Base-by-base conservation (phyloP, 1,140 invertebrate genomes). In the Centruroides vittatus region DNA sequence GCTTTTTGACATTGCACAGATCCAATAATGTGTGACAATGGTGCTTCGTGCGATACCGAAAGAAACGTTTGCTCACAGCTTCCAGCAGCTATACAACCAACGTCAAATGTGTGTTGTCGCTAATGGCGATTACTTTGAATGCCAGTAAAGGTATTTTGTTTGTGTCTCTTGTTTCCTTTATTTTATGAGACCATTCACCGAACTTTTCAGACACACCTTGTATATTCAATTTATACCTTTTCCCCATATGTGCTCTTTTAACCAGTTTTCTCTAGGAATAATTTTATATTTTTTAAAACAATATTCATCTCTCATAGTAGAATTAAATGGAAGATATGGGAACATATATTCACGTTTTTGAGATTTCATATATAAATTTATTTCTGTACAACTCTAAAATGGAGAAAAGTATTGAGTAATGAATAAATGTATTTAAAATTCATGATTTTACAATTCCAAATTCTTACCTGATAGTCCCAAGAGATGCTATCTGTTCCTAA, bases 401-500 rank as follows among this genome's bases (percentile, higher is more conserved):
- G 10, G 47, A 52, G 46, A 52, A 50, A 57, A 41, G 1, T 41
- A 6, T 41, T 41, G 8, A 41, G 8, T 51, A 6, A 13, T 6
- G 50, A 34, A 78, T 74, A 71, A 94, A 9, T 10, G 9, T 9
- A n/a, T 9, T 49, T 49, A 9, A n/a, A 49, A 49, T n/a, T 1
- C n/a, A n/a, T 9, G 3, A 49, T 13, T 5, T 51, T n/a, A 5
- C 3, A 4, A 7, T 13, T n/a, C 11, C 23, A n/a, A 51, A 13
- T n/a, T 6, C 34, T 35, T 57, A 63, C 74, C 67, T 75, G 74
- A 60, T 67, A 75, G 65, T 75, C 72, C 73, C 73, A 75, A 3
- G 74, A 73, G 48, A 61, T 60, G 36, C 68, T 67, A 58, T 70
- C 67, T 35, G 64, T 59, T 6, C 74, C 74, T 8, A 68, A 50